Conservation (phyloP, 2,888 invertebrate genomes). For the Cantharis lateralis region DNA sequence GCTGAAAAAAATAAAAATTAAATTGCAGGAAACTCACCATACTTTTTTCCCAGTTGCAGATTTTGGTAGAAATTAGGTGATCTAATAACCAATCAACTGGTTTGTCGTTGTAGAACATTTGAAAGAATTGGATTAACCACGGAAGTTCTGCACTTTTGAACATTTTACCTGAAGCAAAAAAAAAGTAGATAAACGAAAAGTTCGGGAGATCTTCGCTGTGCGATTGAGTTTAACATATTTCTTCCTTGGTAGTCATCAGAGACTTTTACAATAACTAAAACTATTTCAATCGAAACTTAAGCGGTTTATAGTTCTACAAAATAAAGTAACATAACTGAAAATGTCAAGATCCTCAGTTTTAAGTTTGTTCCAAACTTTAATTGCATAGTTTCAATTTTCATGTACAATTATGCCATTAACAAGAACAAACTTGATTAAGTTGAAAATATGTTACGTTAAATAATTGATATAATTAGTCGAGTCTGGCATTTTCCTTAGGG, state of each 20-base stretch:
- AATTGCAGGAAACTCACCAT: constrained; percentile 70
- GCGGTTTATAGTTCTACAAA: neutral
- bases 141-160: constrained; percentile 88
- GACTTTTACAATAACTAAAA: neutral
- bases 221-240: neutral
- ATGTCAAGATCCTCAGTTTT: neutral
- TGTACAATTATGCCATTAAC: neutral
- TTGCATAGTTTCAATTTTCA: neutral
- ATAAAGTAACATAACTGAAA: neutral
- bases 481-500: neutral
- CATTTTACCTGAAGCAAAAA: constrained; percentile 74
- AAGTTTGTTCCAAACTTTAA: neutral
- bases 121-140: constrained; percentile 87
- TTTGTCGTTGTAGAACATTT: constrained; percentile 94
- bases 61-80: constrained; percentile 84
- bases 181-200: neutral
- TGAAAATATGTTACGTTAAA: neutral
- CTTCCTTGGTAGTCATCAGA: neutral
- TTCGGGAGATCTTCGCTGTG: neutral
- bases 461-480: neutral
- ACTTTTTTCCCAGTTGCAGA: constrained; percentile 82
- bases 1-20: neutral
- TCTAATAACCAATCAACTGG: constrained; percentile 97
- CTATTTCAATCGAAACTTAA: neutral
- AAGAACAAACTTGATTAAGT: neutral